A percentile compares a stretch with the other conserved stretches of the same genome.
Conservation (phyloP, 2,888 invertebrate genomes). For the Diplazon laetatorius region DNA sequence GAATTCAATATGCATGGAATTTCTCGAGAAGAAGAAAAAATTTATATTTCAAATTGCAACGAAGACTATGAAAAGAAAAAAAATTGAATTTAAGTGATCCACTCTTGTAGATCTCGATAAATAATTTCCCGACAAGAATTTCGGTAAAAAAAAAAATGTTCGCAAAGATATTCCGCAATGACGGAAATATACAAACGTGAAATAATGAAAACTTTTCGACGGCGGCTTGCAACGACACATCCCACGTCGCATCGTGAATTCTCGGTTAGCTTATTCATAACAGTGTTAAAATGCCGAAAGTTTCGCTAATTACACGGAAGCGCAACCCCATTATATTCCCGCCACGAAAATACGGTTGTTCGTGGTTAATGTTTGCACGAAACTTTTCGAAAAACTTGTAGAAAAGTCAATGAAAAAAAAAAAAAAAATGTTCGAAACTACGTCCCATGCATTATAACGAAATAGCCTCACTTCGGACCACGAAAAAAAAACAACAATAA, state of each 20-base stretch:
- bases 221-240: background rate
- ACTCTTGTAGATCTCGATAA: too few species aligned
- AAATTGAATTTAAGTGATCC: background rate
- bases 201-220: conserved; percentile 13
- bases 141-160: too few species aligned
- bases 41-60: background rate
- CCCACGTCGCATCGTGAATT: background rate
- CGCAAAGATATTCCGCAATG: too few species aligned
- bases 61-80: background rate
- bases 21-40: conserved; percentile 1
- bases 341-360: conserved; percentile 1
- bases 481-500: background rate
- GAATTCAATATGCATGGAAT: background rate
- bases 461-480: background rate
- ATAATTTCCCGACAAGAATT: too few species aligned
- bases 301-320: conserved; percentile 14
- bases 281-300: conserved; percentile 3
- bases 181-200: too few species aligned
- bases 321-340: background rate
- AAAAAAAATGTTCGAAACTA: conserved; percentile 33
- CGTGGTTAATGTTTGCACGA: background rate
- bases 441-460: background rate
- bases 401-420: too few species aligned
- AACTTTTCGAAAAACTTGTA: conserved; percentile 8
- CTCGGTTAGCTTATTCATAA: background rate